Evolutionary conservation across 2,113 vertebrate species (phyloP).

Genomic region (Equus przewalskii): DNA sequence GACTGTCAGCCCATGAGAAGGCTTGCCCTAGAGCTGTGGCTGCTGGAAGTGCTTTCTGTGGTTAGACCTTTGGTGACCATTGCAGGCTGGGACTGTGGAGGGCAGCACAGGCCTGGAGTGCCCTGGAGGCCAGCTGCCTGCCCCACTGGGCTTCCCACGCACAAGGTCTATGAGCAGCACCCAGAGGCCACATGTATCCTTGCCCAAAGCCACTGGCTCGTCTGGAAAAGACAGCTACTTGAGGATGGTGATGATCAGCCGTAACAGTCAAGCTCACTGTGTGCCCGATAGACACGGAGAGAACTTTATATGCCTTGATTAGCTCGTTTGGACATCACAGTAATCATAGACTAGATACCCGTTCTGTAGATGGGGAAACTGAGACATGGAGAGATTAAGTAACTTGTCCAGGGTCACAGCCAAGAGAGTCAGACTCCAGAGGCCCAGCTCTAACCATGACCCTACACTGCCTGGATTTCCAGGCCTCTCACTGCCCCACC

Average conservation of each 20-base stretch:
- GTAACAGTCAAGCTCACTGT: neutral
- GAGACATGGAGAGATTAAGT: neutral
- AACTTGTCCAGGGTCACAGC: neutral
- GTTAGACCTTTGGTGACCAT: neutral
- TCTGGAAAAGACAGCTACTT: neutral
- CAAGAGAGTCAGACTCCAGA: neutral
- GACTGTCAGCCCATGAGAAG: neutral
- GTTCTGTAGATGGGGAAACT: neutral
- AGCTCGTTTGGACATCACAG: neutral
- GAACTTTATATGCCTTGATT: neutral
- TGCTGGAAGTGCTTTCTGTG: neutral
- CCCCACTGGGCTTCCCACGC: neutral
- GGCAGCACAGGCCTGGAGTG: neutral
- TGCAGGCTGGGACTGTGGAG: neutral
- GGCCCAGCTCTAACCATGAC: neutral
- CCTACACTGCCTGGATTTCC: neutral
- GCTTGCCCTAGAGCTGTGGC: neutral
- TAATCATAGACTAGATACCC: neutral
- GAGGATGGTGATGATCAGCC: too few relatives aligned
- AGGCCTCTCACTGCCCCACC: neutral
- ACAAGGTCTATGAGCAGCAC: neutral
- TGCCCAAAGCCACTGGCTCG: neutral
- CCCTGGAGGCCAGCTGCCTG: neutral
- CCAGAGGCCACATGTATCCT: neutral
- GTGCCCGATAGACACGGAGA: neutral